Percentiles rank a stretch among this genome's conserved stretches.
Conservation (phyloP, 2,113 vertebrate species). For the Burhinus bistriatus region DNA sequence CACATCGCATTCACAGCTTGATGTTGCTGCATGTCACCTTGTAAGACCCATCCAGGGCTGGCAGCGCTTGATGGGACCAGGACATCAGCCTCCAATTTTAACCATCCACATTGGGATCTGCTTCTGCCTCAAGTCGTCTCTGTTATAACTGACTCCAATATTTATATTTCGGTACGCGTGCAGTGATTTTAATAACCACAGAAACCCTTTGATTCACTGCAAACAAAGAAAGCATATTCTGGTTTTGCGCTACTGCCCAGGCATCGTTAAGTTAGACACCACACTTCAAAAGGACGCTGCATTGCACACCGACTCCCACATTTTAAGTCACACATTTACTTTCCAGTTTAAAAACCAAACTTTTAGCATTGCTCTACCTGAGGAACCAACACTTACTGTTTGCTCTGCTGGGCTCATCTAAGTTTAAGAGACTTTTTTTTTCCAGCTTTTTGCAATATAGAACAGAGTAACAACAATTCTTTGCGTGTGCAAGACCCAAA, state of each 20-base stretch:
- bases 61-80: rapidly evolving
- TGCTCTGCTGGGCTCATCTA: not conserved
- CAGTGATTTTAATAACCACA: not conserved
- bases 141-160: not conserved
- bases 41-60: not conserved
- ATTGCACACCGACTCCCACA: rapidly evolving
- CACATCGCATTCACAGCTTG: not conserved
- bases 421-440: not conserved
- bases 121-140: not conserved
- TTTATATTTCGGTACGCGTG: rapidly evolving
- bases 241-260: not conserved
- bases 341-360: not conserved
- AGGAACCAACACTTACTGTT: not conserved
- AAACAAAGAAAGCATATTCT: not conserved
- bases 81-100: not conserved
- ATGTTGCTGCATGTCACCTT: no score
- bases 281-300: not conserved
- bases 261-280: not conserved
- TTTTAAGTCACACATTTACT: not conserved
- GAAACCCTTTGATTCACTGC: not conserved
- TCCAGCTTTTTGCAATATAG: not conserved
- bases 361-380: not conserved
- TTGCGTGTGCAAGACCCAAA: not conserved
- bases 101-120: not conserved
- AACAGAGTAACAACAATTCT: not conserved